These are phyloP conservation scores for Netelia melanura DNA, from an alignment of 2,888 invertebrate genomes.

Conservation along the genomic window DNA sequence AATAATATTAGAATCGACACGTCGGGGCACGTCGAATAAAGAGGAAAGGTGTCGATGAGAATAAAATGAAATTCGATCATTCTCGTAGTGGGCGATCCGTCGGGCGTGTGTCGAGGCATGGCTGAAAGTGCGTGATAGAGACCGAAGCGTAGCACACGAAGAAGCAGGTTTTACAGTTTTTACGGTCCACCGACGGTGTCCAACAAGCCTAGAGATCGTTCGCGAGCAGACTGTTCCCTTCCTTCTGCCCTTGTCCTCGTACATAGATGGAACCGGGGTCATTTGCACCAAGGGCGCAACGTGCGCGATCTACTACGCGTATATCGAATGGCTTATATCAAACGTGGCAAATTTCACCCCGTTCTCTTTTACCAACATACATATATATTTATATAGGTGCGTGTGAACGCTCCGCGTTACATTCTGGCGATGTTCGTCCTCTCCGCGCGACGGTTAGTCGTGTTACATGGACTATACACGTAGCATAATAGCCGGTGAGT, in stretches of 20 bases:
- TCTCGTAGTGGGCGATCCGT: not conserved
- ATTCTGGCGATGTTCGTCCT: conserved; percentile 32
- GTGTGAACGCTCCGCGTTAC: conserved; percentile 5
- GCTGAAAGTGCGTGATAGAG: conserved; percentile 34
- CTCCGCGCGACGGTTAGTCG: conserved; percentile 27
- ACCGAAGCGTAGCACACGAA: conserved; percentile 27
- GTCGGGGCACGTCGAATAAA: not conserved
- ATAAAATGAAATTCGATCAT: conserved; percentile 54
- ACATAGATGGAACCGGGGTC: no score
- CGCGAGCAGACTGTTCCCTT: not conserved
- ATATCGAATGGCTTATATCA: no score
- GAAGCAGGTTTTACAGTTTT: conserved; percentile 62
- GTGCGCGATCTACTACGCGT: no score
- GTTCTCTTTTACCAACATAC: no score
- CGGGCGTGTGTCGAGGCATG: conserved; percentile 5
- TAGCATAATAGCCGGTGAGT: conserved; percentile 43
- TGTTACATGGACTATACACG: conserved; percentile 6
- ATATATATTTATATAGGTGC: no score
- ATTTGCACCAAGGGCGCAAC: no score
- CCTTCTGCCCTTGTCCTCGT: no score
- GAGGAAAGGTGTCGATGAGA: not conserved
- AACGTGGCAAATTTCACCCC: no score
- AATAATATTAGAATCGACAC: no score
- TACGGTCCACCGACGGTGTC: conserved; percentile 58
- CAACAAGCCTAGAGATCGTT: conserved; percentile 58